Evolutionary conservation across 2,797 vertebrate species (phyloP).

Genomic region (Amphiprion clarkii): DNA sequence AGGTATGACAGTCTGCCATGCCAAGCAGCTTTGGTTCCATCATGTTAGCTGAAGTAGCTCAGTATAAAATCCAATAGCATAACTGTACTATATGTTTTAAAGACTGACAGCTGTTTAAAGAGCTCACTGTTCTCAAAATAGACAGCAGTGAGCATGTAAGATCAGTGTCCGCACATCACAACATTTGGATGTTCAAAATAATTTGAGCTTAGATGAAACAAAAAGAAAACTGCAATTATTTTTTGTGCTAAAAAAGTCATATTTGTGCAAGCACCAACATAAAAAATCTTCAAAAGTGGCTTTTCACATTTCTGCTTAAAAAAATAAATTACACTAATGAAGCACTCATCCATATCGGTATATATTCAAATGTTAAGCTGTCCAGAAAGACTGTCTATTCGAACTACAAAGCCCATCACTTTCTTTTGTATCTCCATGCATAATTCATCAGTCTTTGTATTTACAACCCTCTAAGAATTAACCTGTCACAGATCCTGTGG

Average conservation of each 20-base stretch:
- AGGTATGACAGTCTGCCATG: slow-evolving; percentile 2
- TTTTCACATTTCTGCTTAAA: slow-evolving; percentile 24
- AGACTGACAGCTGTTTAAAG: slow-evolving; percentile 3
- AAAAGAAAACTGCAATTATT: slow-evolving; percentile 12
- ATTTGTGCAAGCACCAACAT: not conserved
- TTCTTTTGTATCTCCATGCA: slow-evolving; percentile 70
- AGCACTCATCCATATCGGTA: slow-evolving; percentile 20
- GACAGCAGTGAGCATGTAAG: not conserved
- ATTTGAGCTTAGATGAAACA: slow-evolving; percentile 2
- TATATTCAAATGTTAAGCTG: slow-evolving; percentile 67
- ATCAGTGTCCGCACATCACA: not conserved
- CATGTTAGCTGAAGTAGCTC: not conserved
- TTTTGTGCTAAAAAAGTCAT: slow-evolving; percentile 23
- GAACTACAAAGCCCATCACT: slow-evolving; percentile 63
- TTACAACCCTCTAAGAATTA: slow-evolving; percentile 78
- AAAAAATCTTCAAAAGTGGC: slow-evolving; percentile 15
- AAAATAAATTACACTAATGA: slow-evolving; percentile 28
- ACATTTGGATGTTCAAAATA: not conserved
- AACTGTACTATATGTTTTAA: slow-evolving; percentile 3
- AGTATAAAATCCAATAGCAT: slow-evolving; percentile 16
- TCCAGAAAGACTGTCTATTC: slow-evolving; percentile 49
- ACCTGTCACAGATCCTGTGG: slow-evolving; percentile 72
- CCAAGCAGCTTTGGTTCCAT: slow-evolving; percentile 9
- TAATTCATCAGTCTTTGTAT: slow-evolving; percentile 81
- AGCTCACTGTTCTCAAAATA: not conserved